A percentile compares a stretch with the other conserved stretches of the same genome.
phyloP scores from a whole-genome alignment of 2,113 vertebrate species.

The Fregetta grallaria region DNA sequence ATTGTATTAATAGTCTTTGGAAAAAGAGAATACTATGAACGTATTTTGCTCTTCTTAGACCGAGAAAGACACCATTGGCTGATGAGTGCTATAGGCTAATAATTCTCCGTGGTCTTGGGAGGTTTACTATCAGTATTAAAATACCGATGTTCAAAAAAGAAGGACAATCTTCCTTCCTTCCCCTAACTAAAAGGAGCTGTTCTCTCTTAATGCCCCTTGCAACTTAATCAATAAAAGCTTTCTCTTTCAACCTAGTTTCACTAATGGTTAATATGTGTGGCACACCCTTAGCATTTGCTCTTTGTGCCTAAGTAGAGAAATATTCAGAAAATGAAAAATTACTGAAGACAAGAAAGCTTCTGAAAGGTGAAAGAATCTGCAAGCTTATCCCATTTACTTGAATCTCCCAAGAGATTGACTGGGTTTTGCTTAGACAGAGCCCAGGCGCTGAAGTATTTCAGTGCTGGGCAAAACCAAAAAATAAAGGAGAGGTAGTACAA shows the following conservation, averaged over 20 bases:
- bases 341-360: conserved; percentile 7
- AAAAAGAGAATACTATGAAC: not conserved
- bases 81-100: not conserved
- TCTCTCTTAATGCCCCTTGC: not conserved
- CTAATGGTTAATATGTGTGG: not conserved
- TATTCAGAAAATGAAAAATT: conserved; percentile 44
- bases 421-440: not conserved
- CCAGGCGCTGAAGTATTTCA: not conserved
- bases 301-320: not conserved
- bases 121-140: not conserved
- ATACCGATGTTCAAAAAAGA: not conserved
- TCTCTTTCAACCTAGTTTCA: not conserved
- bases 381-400: conserved; percentile 21
- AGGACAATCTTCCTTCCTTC: not conserved
- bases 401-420: not conserved
- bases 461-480: not conserved
- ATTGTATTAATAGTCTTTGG: not conserved
- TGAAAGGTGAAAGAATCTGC: conserved; percentile 6
- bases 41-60: not conserved
- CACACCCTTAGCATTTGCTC: not conserved
- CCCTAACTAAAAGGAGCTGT: not conserved
- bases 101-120: not conserved
- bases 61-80: not conserved
- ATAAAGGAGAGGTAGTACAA: not conserved
- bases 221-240: not conserved